Percentiles rank a stretch among this genome's conserved stretches.
phyloP scores from a whole-genome alignment of 2,797 vertebrate species.

The Todus mexicanus region DNA sequence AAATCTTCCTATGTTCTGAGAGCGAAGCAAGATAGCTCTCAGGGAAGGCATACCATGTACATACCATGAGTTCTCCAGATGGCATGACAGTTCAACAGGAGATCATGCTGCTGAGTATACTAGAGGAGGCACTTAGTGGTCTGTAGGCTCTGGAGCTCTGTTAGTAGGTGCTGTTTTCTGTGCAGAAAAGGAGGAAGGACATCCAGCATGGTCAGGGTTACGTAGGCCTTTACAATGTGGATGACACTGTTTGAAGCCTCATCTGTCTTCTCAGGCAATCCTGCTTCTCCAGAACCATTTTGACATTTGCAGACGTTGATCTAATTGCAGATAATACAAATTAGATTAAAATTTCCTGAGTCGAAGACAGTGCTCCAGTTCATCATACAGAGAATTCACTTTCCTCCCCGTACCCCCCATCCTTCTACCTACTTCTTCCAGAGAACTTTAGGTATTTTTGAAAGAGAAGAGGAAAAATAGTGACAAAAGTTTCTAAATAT shows the following conservation, averaged over 20 bases:
- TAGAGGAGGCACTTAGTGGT: background rate
- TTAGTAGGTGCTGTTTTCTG: background rate
- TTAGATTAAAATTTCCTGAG: background rate
- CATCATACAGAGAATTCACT: background rate
- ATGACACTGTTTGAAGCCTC: background rate
- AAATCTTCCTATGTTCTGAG: background rate
- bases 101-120: background rate
- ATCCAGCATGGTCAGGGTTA: background rate
- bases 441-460: background rate
- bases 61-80: conserved; percentile 44
- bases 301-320: background rate
- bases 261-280: background rate
- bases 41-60: background rate
- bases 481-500: background rate
- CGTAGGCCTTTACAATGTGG: background rate
- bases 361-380: background rate
- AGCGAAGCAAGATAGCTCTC: background rate
- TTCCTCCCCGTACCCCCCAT: accelerated
- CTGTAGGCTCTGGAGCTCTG: background rate
- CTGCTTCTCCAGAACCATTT: background rate
- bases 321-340: background rate
- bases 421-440: background rate
- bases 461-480: background rate
- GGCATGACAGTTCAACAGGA: background rate
- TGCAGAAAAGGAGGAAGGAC: background rate